phyloP scores from a whole-genome alignment of 1,140 invertebrate species.

The Coenobita brevimanus region DNA sequence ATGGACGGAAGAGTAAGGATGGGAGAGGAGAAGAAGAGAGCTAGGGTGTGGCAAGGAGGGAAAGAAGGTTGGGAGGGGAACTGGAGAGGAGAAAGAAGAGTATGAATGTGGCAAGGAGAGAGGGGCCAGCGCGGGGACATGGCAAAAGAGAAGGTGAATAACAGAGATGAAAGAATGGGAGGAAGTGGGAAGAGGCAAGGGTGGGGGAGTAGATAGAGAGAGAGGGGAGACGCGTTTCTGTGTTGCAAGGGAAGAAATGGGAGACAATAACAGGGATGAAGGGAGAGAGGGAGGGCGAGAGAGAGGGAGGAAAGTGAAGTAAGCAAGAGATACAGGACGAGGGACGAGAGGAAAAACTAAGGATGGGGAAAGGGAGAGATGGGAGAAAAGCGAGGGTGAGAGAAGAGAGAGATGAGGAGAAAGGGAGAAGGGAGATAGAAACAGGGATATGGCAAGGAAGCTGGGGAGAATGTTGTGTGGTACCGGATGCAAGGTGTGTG shows the following conservation, averaged over 20 bases:
- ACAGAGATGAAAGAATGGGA: no score
- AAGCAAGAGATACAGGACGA: background rate
- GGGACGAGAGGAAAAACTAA: background rate
- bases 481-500: background rate
- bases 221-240: no score
- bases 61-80: no score
- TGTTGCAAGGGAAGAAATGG: background rate
- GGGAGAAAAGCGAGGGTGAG: background rate
- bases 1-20: no score
- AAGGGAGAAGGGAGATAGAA: background rate
- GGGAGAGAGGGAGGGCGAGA: background rate
- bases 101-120: no score
- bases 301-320: background rate
- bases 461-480: background rate
- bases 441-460: background rate
- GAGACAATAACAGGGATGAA: background rate
- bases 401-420: background rate
- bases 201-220: no score
- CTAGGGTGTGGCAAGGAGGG: no score
- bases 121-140: no score
- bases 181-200: no score
- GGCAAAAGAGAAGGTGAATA: no score
- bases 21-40: no score
- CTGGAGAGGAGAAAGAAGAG: no score
- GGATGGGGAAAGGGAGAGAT: constrained; percentile 15